Evolutionary conservation across 2,888 invertebrate genomes (phyloP).

Genomic region (Poecilobothrus nobilitatus): DNA sequence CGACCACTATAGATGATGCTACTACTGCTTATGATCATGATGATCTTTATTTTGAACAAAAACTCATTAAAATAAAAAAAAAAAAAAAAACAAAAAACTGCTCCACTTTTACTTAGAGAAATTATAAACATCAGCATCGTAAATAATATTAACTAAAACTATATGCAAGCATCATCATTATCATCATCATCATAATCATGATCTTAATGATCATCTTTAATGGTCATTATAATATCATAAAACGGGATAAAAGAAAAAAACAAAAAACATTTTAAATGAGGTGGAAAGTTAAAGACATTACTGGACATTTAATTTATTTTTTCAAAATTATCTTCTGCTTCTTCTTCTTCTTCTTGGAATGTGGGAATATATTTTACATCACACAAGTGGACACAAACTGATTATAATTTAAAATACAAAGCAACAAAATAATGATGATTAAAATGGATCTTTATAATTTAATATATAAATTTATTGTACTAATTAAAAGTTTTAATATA

Average conservation of each 20-base stretch:
- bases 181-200: neutral
- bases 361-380: neutral
- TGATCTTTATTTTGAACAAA: neutral
- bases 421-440: no score
- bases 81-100: neutral
- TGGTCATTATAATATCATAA: neutral
- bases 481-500: no score
- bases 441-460: no score
- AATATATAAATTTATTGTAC: no score
- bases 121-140: neutral
- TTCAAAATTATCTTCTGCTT: no score
- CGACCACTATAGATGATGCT: no score
- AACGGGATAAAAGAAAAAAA: neutral
- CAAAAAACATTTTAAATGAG: neutral
- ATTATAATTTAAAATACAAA: no score
- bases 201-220: neutral
- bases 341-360: neutral
- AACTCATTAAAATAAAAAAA: neutral
- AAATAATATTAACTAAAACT: neutral
- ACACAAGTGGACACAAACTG: neutral
- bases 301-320: neutral
- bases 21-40: neutral
- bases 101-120: neutral
- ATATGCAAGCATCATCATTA: neutral
- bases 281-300: slow-evolving; percentile 6